These are phyloP conservation scores for Hyperoplus lanceolatus DNA, from an alignment of 2,797 vertebrate genomes.

Conservation along the genomic window DNA sequence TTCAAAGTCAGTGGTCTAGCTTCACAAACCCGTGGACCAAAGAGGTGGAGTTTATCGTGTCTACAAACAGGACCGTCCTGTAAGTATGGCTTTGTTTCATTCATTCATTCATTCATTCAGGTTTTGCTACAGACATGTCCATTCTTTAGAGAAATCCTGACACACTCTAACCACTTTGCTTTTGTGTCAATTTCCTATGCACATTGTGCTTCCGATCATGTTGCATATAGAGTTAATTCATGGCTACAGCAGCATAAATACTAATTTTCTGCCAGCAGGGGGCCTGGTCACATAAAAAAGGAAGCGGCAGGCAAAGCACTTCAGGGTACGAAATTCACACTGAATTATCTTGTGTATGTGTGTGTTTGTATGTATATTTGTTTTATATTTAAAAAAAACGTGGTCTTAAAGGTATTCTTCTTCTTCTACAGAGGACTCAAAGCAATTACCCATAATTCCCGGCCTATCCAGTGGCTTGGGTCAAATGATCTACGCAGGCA, in stretches of 20 bases:
- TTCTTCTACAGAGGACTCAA: slow-evolving; percentile 85
- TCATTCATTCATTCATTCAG: background rate
- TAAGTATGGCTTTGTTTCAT: slow-evolving; percentile 83
- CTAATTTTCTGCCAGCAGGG: slow-evolving; percentile 65
- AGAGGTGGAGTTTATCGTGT: slow-evolving; percentile 98
- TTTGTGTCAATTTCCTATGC: background rate
- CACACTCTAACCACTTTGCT: background rate
- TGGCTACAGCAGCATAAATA: background rate
- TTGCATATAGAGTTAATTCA: background rate
- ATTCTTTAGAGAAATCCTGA: background rate
- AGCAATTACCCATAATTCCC: slow-evolving; percentile 90
- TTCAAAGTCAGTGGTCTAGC: slow-evolving; percentile 97
- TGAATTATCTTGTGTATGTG: background rate
- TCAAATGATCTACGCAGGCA: slow-evolving; percentile 92
- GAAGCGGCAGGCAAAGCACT: slow-evolving; percentile 58
- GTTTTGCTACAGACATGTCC: background rate
- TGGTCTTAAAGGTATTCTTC: slow-evolving; percentile 18
- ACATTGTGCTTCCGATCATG: background rate
- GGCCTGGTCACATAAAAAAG: slow-evolving; percentile 54
- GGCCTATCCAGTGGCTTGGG: slow-evolving; percentile 90
- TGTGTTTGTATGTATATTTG: background rate
- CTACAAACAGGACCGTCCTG: slow-evolving; percentile 93
- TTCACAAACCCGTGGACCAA: slow-evolving; percentile 99
- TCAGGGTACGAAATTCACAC: slow-evolving; percentile 59
- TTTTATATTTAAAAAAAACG: background rate